A percentile compares a stretch with the other conserved stretches of the same genome.
phyloP scores from a whole-genome alignment of 1,140 invertebrate genomes.

The Plodia interpunctella region DNA sequence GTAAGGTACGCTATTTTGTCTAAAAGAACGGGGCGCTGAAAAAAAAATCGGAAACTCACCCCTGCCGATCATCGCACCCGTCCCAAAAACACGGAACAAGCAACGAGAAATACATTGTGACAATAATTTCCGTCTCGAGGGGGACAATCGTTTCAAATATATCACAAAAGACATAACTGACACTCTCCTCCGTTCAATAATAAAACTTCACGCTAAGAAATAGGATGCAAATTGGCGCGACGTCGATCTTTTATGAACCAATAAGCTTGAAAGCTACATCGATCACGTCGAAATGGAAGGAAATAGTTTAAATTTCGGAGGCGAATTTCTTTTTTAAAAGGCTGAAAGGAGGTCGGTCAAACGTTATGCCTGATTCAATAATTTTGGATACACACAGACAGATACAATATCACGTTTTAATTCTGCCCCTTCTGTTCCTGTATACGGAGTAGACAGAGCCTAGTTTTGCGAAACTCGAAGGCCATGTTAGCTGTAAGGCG shows the following conservation, averaged over 20 bases:
- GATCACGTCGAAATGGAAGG: constrained; percentile 15
- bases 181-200: neutral
- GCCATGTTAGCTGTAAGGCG: too few relatives aligned
- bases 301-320: constrained; percentile 10
- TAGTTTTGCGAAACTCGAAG: too few relatives aligned
- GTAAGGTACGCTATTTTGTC: too few relatives aligned
- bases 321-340: constrained; percentile 4
- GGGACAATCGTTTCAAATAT: neutral
- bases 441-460: too few relatives aligned
- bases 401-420: too few relatives aligned
- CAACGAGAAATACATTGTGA: constrained; percentile 18
- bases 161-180: constrained; percentile 8
- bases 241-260: constrained; percentile 18
- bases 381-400: too few relatives aligned
- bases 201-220: neutral
- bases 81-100: constrained; percentile 5
- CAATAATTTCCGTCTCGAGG: constrained; percentile 20
- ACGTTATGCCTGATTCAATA: neutral
- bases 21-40: too few relatives aligned
- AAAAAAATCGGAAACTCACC: too few relatives aligned
- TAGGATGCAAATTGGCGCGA: constrained; percentile 19
- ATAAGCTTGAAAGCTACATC: constrained; percentile 24
- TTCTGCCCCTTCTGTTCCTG: too few relatives aligned
- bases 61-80: neutral
- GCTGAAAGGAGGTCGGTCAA: neutral